Base-by-base conservation (phyloP, 2,113 vertebrate species). In the Oncorhynchus tshawytscha region DNA sequence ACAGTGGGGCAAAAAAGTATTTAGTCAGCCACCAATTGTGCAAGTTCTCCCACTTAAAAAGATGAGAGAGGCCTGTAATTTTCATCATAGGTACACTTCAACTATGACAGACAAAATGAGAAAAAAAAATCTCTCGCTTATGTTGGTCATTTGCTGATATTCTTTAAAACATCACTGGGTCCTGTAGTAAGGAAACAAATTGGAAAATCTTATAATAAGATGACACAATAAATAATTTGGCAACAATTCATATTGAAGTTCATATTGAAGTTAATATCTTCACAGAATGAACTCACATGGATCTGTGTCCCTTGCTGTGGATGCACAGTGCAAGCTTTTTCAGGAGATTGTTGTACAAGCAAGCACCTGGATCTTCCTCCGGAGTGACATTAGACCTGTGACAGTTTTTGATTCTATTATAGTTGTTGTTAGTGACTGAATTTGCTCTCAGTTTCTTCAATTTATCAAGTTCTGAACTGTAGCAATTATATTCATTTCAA, bases 301-400 rank as follows among this genome's bases (percentile, higher is more conserved):
- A 39, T 39, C 34, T 39, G 34, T 9, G 34, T 39, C 34, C 34
- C 34, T 39, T 39, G 34, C 65, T 82, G 29, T 71, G 76, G 69
- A 83, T n/a, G 80, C 78, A 81, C 34, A 80, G 39, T n/a, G 31
- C 34, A 39, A 86, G 51, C 31, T 84, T 83, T 49, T 77, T 82
- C 69, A 87, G 77, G 27, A 87, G 72, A 25, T 85, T 81, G 48
- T 79, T 84, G 67, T 76, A 70, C 45, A 72, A 15, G n/a, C 29
- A 22, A 49, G 29, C 11, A 7, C 80, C 77, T 67, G 79, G 69
- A 72, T 80, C 77, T 18, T 85, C 78, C n/a, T n/a, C 66, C 5
- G 67, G 60, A 54, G 54, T 73, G 16, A 57, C 18, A 65, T n/a
- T 15, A 62, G 73, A 78, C 60, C 83, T 88, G 45, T 49, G 60